Conservation (phyloP, 2,797 vertebrate genomes). For the Erpetoichthys calabaricus region DNA sequence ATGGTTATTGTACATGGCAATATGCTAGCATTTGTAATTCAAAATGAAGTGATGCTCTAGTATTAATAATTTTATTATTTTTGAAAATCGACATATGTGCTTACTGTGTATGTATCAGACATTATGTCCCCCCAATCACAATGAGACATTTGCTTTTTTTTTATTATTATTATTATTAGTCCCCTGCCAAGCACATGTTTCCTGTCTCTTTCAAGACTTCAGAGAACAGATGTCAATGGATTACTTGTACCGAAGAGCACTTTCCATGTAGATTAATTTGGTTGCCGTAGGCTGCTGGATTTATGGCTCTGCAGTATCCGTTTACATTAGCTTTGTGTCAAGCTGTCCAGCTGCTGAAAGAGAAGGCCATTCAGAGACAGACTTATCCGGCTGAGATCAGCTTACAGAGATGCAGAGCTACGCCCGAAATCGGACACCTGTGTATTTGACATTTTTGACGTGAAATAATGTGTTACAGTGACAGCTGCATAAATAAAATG, state of each 20-base stretch:
- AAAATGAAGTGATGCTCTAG: too few species aligned
- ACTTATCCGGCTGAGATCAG: background rate
- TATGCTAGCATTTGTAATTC: too few species aligned
- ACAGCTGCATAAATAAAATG: background rate
- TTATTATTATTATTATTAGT: background rate
- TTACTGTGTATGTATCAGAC: too few species aligned
- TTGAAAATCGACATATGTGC: too few species aligned
- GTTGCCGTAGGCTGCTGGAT: background rate
- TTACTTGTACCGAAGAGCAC: background rate
- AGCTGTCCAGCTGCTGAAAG: background rate
- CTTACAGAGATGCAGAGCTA: background rate
- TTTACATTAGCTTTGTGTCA: background rate
- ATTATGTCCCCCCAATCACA: too few species aligned
- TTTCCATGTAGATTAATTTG: slow-evolving; percentile 1
- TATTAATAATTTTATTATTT: too few species aligned
- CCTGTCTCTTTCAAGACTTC: background rate
- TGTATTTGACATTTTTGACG: background rate
- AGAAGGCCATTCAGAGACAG: background rate
- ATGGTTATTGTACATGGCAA: too few species aligned
- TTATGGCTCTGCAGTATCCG: background rate
- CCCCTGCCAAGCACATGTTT: background rate
- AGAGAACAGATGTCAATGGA: background rate
- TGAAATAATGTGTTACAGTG: background rate
- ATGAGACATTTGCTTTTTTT: too few species aligned
- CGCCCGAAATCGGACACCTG: background rate